Base-by-base conservation (phyloP, 2,113 vertebrate species). In the Oceanodroma tethys region DNA sequence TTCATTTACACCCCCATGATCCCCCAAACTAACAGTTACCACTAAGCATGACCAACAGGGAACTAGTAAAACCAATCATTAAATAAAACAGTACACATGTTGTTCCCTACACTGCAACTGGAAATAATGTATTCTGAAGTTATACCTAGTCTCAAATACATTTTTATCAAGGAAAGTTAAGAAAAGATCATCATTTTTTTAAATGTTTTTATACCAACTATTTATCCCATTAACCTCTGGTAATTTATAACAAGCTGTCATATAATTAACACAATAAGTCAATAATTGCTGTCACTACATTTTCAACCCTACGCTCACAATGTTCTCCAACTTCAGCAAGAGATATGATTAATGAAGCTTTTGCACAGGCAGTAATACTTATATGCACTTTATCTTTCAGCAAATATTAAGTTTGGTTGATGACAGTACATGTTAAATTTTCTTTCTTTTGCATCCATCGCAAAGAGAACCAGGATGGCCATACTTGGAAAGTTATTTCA, bases 161-260 rank as follows among this genome's bases (percentile, higher is more conserved):
- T 96, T 97, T 95, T 90, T 79, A 95, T 90, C 74, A 91, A 85
- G 93, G 36, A 53, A 91, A 93, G 84, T 53, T 83, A 95, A 92
- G 80, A 89, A 95, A 96, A 96, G 32, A 91, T 90, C 88, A 91
- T 88, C 76, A 65, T 25, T 84, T 94, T 94, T 95, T 81, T 65
- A 76, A 93, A 84, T 84, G 80, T 56, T 90, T 97, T 94, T 76
- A 88, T 70, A 81, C 75, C 72, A 96, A 76, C 87, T 94, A 91
- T 88, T 97, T 96, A 97, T 88, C 68, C 81, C 94, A 97, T 97
- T 97, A 97, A 95, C 93, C 93, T 92, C 89, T 75, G 26, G 92
- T 96, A 95, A 97, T 95, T 62, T 89, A 81, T 96, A 97, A 92
- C 74, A 95, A 94, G 80, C 50, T 95, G 85, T 90, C 85, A 90